These are phyloP conservation scores for Silvanus unidentatus DNA, from an alignment of 2,888 invertebrate genomes.

Conservation along the genomic window DNA sequence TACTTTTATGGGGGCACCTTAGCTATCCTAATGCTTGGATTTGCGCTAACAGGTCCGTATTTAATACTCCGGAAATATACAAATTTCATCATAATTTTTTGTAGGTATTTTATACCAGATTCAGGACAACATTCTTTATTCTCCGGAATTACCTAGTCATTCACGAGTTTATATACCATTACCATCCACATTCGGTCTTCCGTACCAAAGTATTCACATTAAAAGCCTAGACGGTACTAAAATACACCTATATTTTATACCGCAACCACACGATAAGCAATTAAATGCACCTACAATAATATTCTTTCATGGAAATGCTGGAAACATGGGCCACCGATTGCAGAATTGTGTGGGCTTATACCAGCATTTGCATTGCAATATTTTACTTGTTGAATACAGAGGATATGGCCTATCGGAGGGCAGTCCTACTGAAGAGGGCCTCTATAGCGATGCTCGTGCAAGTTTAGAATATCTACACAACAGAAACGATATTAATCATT, in stretches of 20 bases:
- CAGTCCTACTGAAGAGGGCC: slow-evolving; percentile 76
- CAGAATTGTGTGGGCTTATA: slow-evolving; percentile 84
- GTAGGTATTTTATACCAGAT: slow-evolving; percentile 77
- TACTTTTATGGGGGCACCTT: slow-evolving; percentile 77
- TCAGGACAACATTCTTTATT: slow-evolving; percentile 81
- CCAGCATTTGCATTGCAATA: slow-evolving; percentile 74
- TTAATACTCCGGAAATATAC: not conserved
- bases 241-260: slow-evolving; percentile 76
- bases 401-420: slow-evolving; percentile 93
- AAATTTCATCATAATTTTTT: slow-evolving; percentile 24
- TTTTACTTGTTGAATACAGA: slow-evolving; percentile 89
- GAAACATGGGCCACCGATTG: slow-evolving; percentile 90
- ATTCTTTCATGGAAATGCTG: slow-evolving; percentile 94
- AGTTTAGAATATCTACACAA: slow-evolving; percentile 79
- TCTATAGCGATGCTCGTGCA: slow-evolving; percentile 82
- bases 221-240: slow-evolving; percentile 70
- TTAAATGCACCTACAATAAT: slow-evolving; percentile 75
- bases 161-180: slow-evolving; percentile 83
- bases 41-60: slow-evolving; percentile 64
- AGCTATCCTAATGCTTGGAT: slow-evolving; percentile 62
- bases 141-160: slow-evolving; percentile 84
- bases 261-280: slow-evolving; percentile 62
- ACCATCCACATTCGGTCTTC: slow-evolving; percentile 78
- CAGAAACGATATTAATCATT: slow-evolving; percentile 75
- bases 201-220: slow-evolving; percentile 76